Conservation (phyloP, 2,113 vertebrate species). For the Probosciger aterrimus region DNA sequence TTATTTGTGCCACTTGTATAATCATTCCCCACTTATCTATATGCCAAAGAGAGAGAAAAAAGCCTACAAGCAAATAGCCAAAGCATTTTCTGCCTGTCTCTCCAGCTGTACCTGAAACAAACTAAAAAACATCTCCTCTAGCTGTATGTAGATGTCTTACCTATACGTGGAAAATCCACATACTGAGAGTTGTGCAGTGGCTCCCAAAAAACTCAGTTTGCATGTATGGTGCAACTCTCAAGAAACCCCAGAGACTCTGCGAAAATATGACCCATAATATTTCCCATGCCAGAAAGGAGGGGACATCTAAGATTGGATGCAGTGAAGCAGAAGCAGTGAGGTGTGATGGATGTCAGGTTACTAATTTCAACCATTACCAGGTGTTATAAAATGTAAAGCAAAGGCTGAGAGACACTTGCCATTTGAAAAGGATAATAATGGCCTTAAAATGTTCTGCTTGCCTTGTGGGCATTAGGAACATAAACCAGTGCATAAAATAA, state of each 20-base stretch:
- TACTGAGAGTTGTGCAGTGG: not conserved
- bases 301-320: accelerated
- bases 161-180: not conserved
- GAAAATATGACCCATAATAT: not conserved
- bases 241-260: not conserved
- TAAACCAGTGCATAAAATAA: not conserved
- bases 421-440: not conserved
- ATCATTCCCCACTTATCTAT: not conserved
- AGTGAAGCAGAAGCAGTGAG: not conserved
- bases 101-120: not conserved
- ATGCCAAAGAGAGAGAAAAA: not conserved
- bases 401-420: not conserved
- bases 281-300: not conserved
- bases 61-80: not conserved
- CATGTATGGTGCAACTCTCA: not conserved
- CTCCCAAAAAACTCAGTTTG: not conserved
- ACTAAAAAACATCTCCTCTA: not conserved
- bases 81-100: not conserved
- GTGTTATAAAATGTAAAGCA: not conserved
- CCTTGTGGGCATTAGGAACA: not conserved
- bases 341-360: not conserved
- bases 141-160: not conserved
- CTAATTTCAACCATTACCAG: not conserved
- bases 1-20: not conserved
- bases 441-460: not conserved